Evolutionary conservation across 2,888 invertebrate species (phyloP), one percentile per base, ranked within the genome.

Genomic region (Meliscaeva auricollis): DNA sequence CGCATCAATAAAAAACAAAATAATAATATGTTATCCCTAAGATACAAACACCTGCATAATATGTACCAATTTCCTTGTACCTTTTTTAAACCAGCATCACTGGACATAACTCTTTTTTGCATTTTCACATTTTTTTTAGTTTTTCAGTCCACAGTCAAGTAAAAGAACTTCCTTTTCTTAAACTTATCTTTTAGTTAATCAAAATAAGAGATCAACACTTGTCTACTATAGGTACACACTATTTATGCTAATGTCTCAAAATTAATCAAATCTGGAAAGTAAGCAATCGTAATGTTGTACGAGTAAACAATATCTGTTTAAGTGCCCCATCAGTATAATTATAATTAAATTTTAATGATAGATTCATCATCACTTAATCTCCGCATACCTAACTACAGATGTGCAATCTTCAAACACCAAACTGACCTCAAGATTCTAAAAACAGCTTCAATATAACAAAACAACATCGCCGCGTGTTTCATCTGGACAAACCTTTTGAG

Each of bases 361-460:
- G 26, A 26, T 26, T 3, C 66, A 35, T 11, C 48, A 32, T 17
- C 50, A 56, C 13, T 41, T 2, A 11, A 41, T 11, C 41, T 41
- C 41, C 41, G 13, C 41, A 41, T 41, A 41, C 41, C 41, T 41
- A 13, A 2, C 41, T 41, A 3, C 41, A 13, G 41, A 41, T 41
- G 41, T 41, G 41, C 41, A 41, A 13, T 41, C 11, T 13, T 13
- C 13, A 41, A 41, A 41, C 41, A 41, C 13, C 41, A 41, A 64
- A 35, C 13, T 70, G 70, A 64, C 70, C 75, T 62, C 72, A 41
- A 41, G 15, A 66, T 41, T 54, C 13, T 54, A 30, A 15, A 54
- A 8, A 54, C 52, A 30, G 6, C n/a, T n/a, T 30, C 52, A 30
- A 26, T 30, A 26, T 30, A 26, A 1, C 13, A 30, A n/a, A 30